Base-by-base conservation (phyloP, 2,797 vertebrate genomes). In the Enteromius fasciolatus region DNA sequence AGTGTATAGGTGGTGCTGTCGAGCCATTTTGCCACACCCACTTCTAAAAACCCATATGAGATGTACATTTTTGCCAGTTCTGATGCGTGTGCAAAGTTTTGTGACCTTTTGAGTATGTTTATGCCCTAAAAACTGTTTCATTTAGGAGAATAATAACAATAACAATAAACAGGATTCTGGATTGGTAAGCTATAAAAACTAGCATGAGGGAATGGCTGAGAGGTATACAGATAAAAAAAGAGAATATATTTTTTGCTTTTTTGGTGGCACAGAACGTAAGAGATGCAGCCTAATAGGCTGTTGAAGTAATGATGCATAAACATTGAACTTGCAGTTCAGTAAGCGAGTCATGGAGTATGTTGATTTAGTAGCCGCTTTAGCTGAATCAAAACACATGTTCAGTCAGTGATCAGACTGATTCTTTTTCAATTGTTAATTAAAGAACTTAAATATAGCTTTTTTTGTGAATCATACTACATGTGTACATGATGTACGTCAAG, bases 271-370 rank as follows among this genome's bases (percentile, higher is more conserved):
- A 57, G 72, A 50, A 74, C 57, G 31, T 23, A 54, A 57, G 72
- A 74, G 20, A 33, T 75, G 31, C 72, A 75, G 50, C 50, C 20
- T 74, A 36, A 74, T 74, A 7, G 20, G 50, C 48, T 4, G n/a
- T 39, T 75, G 50, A 75, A 75, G 31, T 57, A 75, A 75, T 57
- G 31, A 57, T 36, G 72, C 50, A 39, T 75, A 75, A 23, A 36
- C 28, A 23, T 15, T 36, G 52, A 76, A 61, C 36, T 76, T 76
- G 54, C 23, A 61, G 33, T 61, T 76, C 74, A 76, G 48, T 52
- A 31, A 74, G 17, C 28, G 39, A 17, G 28, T 36, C 72, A 59
- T 61, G 61, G 23, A 61, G 23, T 44, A 57, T 57, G 28, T 23
- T 74, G 50, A 74, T 39, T 31, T 28, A 33, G 28, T 73, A 52